phyloP scores from a whole-genome alignment of 2,797 vertebrate species.

The Amblyopsis hoosieri region DNA sequence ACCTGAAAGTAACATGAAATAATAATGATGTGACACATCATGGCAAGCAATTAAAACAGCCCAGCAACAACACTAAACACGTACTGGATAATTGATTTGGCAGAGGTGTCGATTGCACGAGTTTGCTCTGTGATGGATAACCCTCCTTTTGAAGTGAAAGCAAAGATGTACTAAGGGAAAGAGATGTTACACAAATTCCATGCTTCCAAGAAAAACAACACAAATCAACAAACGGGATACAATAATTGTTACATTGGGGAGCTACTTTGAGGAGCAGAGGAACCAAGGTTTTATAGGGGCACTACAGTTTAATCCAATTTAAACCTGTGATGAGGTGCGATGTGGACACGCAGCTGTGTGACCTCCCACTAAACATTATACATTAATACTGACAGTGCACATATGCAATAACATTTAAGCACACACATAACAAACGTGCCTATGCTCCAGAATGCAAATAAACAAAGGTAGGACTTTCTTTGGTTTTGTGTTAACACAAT shows the following conservation, averaged over 20 bases:
- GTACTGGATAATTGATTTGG: too few relatives aligned
- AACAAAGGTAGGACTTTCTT: too few relatives aligned
- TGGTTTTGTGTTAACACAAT: too few relatives aligned
- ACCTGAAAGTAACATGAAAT: too few relatives aligned
- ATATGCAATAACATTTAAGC: not conserved
- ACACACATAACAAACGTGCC: not conserved
- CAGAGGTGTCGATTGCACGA: too few relatives aligned
- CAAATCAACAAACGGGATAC: not conserved
- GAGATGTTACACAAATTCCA: too few relatives aligned
- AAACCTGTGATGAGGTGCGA: not conserved
- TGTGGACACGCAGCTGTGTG: not conserved
- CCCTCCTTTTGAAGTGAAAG: not conserved
- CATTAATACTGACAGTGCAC: not conserved
- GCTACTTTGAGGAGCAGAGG: not conserved
- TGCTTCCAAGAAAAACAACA: not conserved
- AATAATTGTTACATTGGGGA: conserved; percentile 3
- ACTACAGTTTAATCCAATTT: not conserved
- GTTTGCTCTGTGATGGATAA: not conserved
- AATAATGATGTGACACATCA: too few relatives aligned
- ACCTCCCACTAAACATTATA: not conserved
- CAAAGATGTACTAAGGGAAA: not conserved
- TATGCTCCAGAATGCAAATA: not conserved
- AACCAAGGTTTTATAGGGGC: not conserved
- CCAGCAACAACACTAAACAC: conserved; percentile 1
- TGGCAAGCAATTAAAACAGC: not conserved